phyloP scores from a whole-genome alignment of 1,140 invertebrate genomes.

The Brachionus rubens region DNA sequence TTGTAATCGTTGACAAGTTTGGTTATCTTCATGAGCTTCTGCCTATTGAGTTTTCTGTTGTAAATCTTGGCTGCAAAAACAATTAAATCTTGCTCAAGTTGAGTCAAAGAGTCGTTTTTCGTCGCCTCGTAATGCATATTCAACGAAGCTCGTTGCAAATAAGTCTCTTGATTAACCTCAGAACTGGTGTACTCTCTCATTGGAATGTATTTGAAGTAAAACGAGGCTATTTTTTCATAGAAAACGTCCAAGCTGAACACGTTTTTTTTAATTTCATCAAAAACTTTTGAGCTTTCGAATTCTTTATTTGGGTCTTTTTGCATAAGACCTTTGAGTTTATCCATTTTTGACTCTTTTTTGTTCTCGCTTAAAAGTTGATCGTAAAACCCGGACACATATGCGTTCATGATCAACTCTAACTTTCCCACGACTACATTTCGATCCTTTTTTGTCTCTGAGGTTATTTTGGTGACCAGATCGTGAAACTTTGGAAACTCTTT shows the following conservation, averaged over 20 bases:
- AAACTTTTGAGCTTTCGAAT: neutral
- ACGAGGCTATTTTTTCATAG: neutral
- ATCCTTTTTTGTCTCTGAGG: neutral
- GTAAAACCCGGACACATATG: neutral
- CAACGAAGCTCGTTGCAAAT: neutral
- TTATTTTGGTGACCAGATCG: neutral
- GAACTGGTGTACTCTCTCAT: neutral
- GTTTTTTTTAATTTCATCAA: neutral
- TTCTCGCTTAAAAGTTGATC: neutral
- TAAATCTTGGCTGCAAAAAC: neutral
- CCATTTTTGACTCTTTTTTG: neutral
- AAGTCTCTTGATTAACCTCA: neutral
- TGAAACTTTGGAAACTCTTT: neutral
- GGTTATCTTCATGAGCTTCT: neutral
- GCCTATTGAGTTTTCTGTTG: neutral
- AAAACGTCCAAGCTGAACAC: neutral
- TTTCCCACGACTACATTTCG: neutral
- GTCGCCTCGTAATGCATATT: neutral
- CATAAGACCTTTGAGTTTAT: neutral
- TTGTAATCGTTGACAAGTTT: constrained; percentile 1
- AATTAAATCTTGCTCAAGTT: constrained; percentile 1
- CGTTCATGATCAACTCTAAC: neutral
- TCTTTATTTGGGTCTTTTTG: neutral
- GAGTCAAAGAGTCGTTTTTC: neutral
- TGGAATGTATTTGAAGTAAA: constrained; percentile 8